These are phyloP conservation scores for Thunnus albacares DNA, from an alignment of 2,797 vertebrate species.

Conservation along the genomic window DNA sequence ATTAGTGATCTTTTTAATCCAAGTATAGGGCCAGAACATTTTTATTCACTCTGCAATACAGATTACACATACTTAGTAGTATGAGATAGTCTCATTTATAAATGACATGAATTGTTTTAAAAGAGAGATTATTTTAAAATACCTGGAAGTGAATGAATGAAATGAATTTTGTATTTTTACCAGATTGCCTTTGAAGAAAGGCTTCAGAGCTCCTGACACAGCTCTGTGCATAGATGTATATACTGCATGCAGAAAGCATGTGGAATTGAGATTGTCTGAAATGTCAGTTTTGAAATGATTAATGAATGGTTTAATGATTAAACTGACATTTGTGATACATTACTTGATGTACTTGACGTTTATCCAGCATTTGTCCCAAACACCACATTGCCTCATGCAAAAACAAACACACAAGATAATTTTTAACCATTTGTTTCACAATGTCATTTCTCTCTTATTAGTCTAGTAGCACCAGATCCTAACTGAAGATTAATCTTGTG, in stretches of 20 bases:
- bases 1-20: slow-evolving; percentile 49
- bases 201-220: slow-evolving; percentile 16
- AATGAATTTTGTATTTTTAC: slow-evolving; percentile 43
- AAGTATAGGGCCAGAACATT: slow-evolving; percentile 22
- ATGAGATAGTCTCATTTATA: slow-evolving; percentile 50
- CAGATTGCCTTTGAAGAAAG: slow-evolving; percentile 28
- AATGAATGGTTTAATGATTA: slow-evolving; percentile 75
- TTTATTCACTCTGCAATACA: slow-evolving; percentile 46
- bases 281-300: slow-evolving; percentile 56
- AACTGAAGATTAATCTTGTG: not conserved
- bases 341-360: slow-evolving; percentile 32
- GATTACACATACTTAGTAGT: slow-evolving; percentile 25
- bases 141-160: slow-evolving; percentile 18
- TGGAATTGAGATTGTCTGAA: slow-evolving; percentile 23
- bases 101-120: slow-evolving; percentile 46
- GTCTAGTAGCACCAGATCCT: not conserved
- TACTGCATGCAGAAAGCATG: slow-evolving; percentile 45
- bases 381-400: slow-evolving; percentile 2
- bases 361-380: not conserved
- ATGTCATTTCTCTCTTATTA: not conserved
- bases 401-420: slow-evolving; percentile 1
- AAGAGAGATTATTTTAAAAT: slow-evolving; percentile 49
- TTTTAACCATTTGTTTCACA: slow-evolving; percentile 2
- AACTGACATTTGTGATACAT: slow-evolving; percentile 68
- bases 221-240: slow-evolving; percentile 59